phyloP scores from a whole-genome alignment of 2,888 invertebrate genomes.

The Cenopis cana region DNA sequence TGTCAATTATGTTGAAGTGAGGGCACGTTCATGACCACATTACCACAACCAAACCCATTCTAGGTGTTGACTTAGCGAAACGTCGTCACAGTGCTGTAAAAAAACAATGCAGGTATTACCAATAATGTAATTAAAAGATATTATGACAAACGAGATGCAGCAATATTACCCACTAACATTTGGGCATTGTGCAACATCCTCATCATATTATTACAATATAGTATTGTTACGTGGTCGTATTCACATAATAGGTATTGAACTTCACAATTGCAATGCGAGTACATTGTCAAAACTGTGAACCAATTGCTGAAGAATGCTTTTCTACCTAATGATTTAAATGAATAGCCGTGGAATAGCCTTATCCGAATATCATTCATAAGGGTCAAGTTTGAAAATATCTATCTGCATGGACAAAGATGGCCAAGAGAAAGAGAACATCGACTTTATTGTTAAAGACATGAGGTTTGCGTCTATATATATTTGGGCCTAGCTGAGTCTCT shows the following conservation, averaged over 20 bases:
- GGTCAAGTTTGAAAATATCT: too few relatives aligned
- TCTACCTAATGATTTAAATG: too few relatives aligned
- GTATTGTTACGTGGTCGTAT: slow-evolving; percentile 35
- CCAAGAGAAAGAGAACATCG: too few relatives aligned
- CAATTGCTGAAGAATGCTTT: not conserved
- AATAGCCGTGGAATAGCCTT: too few relatives aligned
- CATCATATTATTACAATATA: slow-evolving; percentile 36
- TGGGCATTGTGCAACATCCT: slow-evolving; percentile 46
- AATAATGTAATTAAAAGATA: not conserved
- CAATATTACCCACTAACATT: slow-evolving; percentile 47
- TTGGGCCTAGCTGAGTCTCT: too few relatives aligned
- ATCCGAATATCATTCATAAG: too few relatives aligned
- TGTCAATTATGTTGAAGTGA: too few relatives aligned
- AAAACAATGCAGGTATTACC: not conserved
- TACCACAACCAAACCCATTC: too few relatives aligned
- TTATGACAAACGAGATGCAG: slow-evolving; percentile 16
- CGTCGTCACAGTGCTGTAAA: not conserved
- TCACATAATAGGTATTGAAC: slow-evolving; percentile 31
- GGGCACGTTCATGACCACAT: too few relatives aligned
- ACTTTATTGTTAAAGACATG: too few relatives aligned
- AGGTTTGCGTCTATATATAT: too few relatives aligned
- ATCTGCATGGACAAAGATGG: too few relatives aligned
- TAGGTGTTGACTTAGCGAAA: not conserved
- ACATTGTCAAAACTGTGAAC: not conserved
- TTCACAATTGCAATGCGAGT: slow-evolving; percentile 18